Conservation (phyloP, 2,888 invertebrate genomes). For the Drosophila quasianomalipes region DNA sequence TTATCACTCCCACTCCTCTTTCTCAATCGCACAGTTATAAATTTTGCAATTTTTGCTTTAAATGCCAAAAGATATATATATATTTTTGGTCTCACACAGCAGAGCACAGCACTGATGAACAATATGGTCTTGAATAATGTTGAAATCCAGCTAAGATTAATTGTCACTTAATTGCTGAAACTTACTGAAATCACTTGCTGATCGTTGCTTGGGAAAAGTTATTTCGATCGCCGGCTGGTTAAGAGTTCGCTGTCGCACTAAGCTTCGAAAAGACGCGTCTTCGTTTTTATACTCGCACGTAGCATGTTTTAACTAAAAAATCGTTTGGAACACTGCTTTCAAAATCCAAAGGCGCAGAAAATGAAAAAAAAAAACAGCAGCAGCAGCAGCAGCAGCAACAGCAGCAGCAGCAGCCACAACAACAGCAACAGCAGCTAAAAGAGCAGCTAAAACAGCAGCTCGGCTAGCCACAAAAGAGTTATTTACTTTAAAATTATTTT, state of each 20-base stretch:
- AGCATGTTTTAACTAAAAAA: constrained; percentile 75
- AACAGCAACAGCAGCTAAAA: constrained; percentile 27
- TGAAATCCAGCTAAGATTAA: constrained; percentile 13
- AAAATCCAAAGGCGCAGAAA: constrained; percentile 74
- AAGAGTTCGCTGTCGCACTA: constrained; percentile 83
- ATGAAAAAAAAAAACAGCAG: constrained; percentile 52
- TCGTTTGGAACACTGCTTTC: constrained; percentile 75
- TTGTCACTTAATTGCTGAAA: constrained; percentile 39
- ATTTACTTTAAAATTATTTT: constrained; percentile 61
- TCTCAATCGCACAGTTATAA: constrained; percentile 5
- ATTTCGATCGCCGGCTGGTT: constrained; percentile 60
- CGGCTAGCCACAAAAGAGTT: constrained; percentile 61
- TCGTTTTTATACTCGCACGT: constrained; percentile 82
- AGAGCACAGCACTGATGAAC: constrained; percentile 10
- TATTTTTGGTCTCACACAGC: constrained; percentile 9
- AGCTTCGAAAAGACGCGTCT: constrained; percentile 80
- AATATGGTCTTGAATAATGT: constrained; percentile 5
- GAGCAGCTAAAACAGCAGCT: constrained; percentile 59
- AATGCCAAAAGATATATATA: constrained; percentile 11
- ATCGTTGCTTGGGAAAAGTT: constrained; percentile 42
- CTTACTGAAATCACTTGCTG: constrained; percentile 53
- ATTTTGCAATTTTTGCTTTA: constrained; percentile 9
- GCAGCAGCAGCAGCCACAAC: background rate
- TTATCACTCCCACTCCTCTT: background rate
- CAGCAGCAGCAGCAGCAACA: constrained; percentile 13